These are phyloP conservation scores for Sapajus apella DNA, from an alignment of 2,113 vertebrate species.

Conservation along the genomic window DNA sequence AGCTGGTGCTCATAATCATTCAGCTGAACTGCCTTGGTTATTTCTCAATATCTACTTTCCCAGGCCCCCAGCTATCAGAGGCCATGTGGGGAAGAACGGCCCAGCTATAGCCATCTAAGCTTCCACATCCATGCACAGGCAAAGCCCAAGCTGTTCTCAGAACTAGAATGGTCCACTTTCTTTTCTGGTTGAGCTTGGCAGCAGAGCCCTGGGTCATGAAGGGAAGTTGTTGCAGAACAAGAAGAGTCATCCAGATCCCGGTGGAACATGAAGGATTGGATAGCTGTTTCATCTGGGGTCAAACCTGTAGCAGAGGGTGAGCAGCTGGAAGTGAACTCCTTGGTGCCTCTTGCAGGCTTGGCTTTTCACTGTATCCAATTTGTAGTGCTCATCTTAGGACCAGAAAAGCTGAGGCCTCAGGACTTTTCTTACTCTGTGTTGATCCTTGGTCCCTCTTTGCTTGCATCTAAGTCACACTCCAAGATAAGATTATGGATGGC, in stretches of 20 bases:
- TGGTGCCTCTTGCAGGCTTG: background rate
- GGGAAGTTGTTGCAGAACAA: background rate
- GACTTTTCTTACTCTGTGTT: background rate
- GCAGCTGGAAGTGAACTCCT: background rate
- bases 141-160: background rate
- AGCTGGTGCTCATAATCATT: background rate
- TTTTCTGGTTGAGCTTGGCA: slow-evolving; percentile 15
- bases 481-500: background rate
- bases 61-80: background rate
- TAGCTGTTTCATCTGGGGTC: background rate
- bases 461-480: background rate
- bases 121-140: background rate
- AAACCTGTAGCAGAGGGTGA: background rate
- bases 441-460: slow-evolving; percentile 35
- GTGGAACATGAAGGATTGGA: background rate
- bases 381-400: background rate
- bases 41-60: background rate
- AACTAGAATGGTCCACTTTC: background rate
- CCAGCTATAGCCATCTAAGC: background rate
- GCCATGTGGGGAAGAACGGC: background rate
- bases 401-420: background rate
- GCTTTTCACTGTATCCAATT: background rate
- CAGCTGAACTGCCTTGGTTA: background rate
- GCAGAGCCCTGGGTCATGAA: slow-evolving; percentile 10
- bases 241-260: background rate